Evolutionary conservation across 37 sponge, comb jelly and placozoan species (phyloP), one percentile per base, ranked within the genome.

Genomic region (Petrosia ficiformis): DNA sequence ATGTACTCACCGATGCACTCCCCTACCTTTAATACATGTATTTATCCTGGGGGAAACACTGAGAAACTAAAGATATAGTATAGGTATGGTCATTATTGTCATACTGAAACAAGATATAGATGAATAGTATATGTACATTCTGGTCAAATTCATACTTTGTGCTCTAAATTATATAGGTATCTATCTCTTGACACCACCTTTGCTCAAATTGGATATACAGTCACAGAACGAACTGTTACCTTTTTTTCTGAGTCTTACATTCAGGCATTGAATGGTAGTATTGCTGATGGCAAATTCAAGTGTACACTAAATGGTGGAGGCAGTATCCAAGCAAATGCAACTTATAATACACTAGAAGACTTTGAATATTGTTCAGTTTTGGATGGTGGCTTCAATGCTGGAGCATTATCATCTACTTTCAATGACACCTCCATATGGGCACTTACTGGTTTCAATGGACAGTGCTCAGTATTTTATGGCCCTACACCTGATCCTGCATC

Each of bases 301-400:
- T 91, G 91, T 64, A 81, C 37, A 38, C 80, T 91, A 3, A 64
- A 40, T 11, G 40, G 39, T 34, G 79, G 86, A 16, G n/a, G 6
- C 30, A 43, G 39, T 25, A 74, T 89, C 16, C 38, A 16, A 26
- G 31, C 54, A 21, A 76, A 36, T 10, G 39, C 36, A 32, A 11
- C 33, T 29, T 91, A 91, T 68, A 59, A 63, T 57, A 42, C 78
- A 3, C 79, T 78, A 2, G 57, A 10, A 25, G 87, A 91, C 52
- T 86, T 91, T 68, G 32, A 33, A 22, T 73, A 48, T 81, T 81
- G 82, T 60, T 79, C 67, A 35, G 39, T 59, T 24, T 67, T 73
- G 11, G 73, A 82, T 74, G 91, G 91, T 43, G 91, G 91, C 2
- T 91, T 91, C 71, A 79, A 61, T 31, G 71, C 75, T 29, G 75